phyloP scores from a whole-genome alignment of 2,113 vertebrate species.

The Brachypteracias leptosomus region DNA sequence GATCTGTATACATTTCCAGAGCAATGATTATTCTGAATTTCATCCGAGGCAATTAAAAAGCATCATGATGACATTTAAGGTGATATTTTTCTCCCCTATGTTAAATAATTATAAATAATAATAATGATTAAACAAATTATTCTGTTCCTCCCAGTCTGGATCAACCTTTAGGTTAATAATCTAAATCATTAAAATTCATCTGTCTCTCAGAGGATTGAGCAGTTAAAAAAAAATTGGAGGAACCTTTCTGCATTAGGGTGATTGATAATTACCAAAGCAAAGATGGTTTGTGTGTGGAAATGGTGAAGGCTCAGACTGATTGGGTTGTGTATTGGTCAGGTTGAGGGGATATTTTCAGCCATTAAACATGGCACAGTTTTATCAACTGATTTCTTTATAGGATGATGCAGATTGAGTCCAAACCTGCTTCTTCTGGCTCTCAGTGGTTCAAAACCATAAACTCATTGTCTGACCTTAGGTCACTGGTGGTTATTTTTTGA shows the following conservation, averaged over 20 bases:
- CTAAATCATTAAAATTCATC: slow-evolving; percentile 80
- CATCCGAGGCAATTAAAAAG: slow-evolving; percentile 80
- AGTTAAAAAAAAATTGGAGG: slow-evolving; percentile 65
- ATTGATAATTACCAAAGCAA: slow-evolving; percentile 77
- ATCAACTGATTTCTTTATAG: not conserved
- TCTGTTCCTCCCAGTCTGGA: slow-evolving; percentile 73
- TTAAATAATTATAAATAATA: slow-evolving; percentile 86
- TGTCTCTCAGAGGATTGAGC: slow-evolving; percentile 76
- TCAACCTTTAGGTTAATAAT: slow-evolving; percentile 83
- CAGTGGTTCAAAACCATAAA: not conserved
- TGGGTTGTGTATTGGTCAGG: not conserved
- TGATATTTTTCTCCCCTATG: slow-evolving; percentile 79
- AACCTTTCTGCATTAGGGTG: slow-evolving; percentile 71
- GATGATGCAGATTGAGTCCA: not conserved
- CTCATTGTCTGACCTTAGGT: not conserved
- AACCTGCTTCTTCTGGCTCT: not conserved
- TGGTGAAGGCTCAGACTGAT: not conserved
- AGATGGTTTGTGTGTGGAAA: slow-evolving; percentile 22
- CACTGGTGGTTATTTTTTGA: not conserved
- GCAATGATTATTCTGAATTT: slow-evolving; percentile 75
- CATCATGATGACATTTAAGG: slow-evolving; percentile 81
- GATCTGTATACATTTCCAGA: slow-evolving; percentile 69
- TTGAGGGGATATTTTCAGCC: not conserved
- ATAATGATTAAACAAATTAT: slow-evolving; percentile 82
- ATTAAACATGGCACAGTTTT: not conserved